Evolutionary conservation across 1,140 invertebrate genomes (phyloP).

Genomic region (Episyrphus balteatus): DNA sequence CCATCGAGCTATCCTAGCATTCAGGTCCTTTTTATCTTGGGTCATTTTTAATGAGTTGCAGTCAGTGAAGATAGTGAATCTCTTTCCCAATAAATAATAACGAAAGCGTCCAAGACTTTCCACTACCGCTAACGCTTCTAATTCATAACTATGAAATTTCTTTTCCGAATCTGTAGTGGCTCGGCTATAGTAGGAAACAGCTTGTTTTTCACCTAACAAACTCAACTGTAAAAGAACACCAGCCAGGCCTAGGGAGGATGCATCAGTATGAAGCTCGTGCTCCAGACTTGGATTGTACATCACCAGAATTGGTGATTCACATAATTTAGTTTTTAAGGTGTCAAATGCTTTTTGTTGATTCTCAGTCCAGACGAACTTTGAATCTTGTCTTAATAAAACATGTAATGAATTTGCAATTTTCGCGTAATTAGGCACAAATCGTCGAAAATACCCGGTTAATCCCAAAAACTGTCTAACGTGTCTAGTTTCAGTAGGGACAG

Average conservation of each 20-base stretch:
- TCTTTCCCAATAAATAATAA: constrained; percentile 32
- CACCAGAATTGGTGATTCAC: constrained; percentile 14
- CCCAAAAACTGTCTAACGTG: constrained; percentile 8
- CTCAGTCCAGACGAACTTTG: constrained; percentile 19
- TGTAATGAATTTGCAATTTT: constrained; percentile 9
- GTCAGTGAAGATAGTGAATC: constrained; percentile 25
- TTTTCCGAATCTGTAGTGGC: constrained; percentile 27
- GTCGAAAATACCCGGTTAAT: constrained; percentile 18
- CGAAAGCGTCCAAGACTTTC: constrained; percentile 32
- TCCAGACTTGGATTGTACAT: constrained; percentile 7
- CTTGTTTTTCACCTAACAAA: constrained; percentile 8
- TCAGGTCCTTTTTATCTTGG: constrained; percentile 13
- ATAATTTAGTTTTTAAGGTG: constrained; percentile 17
- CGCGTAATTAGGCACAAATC: constrained; percentile 17
- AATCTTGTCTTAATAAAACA: constrained; percentile 7
- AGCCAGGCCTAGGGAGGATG: constrained; percentile 3
- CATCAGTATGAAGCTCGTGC: constrained; percentile 27
- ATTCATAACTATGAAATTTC: constrained; percentile 35
- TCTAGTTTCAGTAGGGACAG: constrained; percentile 1
- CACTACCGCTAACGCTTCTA: constrained; percentile 37
- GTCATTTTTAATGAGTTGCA: constrained; percentile 15
- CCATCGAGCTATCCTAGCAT: constrained; percentile 31
- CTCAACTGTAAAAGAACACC: background rate
- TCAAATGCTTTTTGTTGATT: constrained; percentile 16
- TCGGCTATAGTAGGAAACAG: constrained; percentile 14